phyloP scores from a whole-genome alignment of 2,113 vertebrate genomes.

The Nothobranchius furzeri region DNA sequence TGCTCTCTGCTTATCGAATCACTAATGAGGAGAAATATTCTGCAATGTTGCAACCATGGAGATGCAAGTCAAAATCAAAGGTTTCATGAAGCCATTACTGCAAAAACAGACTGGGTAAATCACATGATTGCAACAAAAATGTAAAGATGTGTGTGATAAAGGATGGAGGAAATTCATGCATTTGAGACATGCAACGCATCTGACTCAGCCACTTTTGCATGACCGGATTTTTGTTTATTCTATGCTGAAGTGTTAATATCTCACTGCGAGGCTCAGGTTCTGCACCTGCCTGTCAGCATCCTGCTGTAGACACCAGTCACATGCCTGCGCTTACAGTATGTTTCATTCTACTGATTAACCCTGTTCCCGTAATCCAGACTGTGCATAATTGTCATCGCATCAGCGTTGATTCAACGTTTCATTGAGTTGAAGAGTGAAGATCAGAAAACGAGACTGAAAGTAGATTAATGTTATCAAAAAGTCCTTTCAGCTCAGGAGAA shows the following conservation, averaged over 20 bases:
- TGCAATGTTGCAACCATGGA: slow-evolving; percentile 48
- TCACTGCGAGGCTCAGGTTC: slow-evolving; percentile 24
- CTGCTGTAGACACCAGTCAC: slow-evolving; percentile 25
- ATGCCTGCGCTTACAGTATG: slow-evolving; percentile 30
- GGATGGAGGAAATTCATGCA: slow-evolving; percentile 7
- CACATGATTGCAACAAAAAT: slow-evolving; percentile 37
- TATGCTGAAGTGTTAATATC: slow-evolving; percentile 31
- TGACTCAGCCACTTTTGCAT: slow-evolving; percentile 68
- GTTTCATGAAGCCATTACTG: slow-evolving; percentile 64
- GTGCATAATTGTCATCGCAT: slow-evolving; percentile 47
- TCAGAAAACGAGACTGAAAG: slow-evolving; percentile 46
- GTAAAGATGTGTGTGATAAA: slow-evolving; percentile 9
- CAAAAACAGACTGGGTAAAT: slow-evolving; percentile 48
- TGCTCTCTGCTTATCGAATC: slow-evolving; percentile 64
- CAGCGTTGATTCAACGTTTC: slow-evolving; percentile 41
- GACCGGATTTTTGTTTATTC: slow-evolving; percentile 50
- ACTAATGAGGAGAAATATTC: slow-evolving; percentile 60
- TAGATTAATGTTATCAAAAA: slow-evolving; percentile 54
- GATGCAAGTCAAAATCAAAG: slow-evolving; percentile 66
- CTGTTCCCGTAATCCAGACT: slow-evolving; percentile 31
- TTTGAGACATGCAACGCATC: slow-evolving; percentile 17
- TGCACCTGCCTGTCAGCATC: slow-evolving; percentile 41
- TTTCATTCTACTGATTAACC: slow-evolving; percentile 33
- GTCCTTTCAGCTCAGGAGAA: slow-evolving; percentile 24
- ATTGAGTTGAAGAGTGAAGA: slow-evolving; percentile 22